A percentile compares a stretch with the other conserved stretches of the same genome.
phyloP scores from a whole-genome alignment of 2,888 invertebrate species.

The Hololepta plana region DNA sequence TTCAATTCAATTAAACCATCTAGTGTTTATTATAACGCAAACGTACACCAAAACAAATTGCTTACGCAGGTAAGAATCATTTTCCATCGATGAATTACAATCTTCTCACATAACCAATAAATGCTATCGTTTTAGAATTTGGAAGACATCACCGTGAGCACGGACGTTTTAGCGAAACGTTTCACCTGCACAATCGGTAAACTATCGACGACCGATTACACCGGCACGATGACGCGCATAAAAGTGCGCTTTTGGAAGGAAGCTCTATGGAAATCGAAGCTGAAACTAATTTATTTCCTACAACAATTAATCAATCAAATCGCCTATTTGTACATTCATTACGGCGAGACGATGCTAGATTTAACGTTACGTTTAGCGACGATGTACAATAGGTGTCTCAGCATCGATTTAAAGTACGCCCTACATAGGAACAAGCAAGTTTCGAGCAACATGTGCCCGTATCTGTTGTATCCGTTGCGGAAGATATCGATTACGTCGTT shows the following conservation, averaged over 20 bases:
- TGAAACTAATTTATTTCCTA: conserved; percentile 36
- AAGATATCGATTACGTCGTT: conserved; percentile 55
- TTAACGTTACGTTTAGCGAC: conserved; percentile 33
- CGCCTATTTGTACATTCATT: conserved; percentile 36
- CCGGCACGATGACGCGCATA: too few species aligned
- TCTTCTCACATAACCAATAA: conserved; percentile 5
- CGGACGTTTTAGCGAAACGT: too few species aligned
- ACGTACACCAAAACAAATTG: neutral
- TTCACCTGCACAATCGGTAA: too few species aligned
- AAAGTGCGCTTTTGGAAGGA: conserved; percentile 35
- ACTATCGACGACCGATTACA: too few species aligned
- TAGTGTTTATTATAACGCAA: conserved; percentile 8
- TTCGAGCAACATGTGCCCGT: conserved; percentile 61
- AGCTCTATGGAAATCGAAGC: conserved; percentile 32
- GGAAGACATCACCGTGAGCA: conserved; percentile 35
- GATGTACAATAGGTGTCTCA: conserved; percentile 17
- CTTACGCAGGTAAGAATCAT: neutral
- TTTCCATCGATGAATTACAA: conserved; percentile 2
- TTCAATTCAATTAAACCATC: conserved; percentile 23
- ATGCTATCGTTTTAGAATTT: conserved; percentile 30
- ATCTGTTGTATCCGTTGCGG: conserved; percentile 47
- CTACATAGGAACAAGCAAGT: conserved; percentile 38
- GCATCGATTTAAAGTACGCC: conserved; percentile 35
- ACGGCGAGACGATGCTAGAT: conserved; percentile 36
- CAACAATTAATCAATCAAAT: conserved; percentile 35